A percentile compares a stretch with the other conserved stretches of the same genome.
These are phyloP conservation scores for Tubulanus polymorphus DNA, from an alignment of 2,888 invertebrate species.

Conservation along the genomic window DNA sequence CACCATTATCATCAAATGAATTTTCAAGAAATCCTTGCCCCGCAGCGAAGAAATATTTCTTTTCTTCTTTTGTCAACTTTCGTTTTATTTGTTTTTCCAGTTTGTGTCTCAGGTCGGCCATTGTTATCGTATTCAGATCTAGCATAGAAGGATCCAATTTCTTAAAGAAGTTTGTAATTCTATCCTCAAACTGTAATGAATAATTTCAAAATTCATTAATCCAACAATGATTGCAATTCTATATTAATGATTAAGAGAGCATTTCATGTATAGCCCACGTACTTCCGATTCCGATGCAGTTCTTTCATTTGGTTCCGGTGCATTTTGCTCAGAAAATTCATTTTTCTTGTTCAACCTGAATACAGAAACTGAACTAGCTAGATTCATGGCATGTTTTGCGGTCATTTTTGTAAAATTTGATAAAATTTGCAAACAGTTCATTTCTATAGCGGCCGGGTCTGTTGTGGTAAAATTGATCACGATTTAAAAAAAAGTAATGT, in stretches of 20 bases:
- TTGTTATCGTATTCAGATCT: neutral
- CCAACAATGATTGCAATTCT: neutral
- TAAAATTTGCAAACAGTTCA: no score
- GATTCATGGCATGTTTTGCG: no score
- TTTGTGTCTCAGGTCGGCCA: conserved; percentile 32
- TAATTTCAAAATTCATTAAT: neutral
- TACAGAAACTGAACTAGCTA: no score
- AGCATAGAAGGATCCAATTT: neutral
- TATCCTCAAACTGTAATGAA: conserved; percentile 3
- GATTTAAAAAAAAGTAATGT: no score
- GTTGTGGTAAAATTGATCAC: no score
- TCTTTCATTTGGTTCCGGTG: no score
- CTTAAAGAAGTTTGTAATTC: neutral
- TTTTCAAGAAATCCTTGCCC: conserved; percentile 2
- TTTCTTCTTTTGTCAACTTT: conserved; percentile 34
- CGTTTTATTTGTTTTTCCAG: conserved; percentile 33
- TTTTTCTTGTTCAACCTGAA: no score
- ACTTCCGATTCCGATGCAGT: no score
- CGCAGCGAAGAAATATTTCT: conserved; percentile 25
- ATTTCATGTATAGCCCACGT: no score
- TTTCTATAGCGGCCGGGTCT: no score
- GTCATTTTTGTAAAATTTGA: no score
- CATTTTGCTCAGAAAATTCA: no score
- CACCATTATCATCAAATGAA: neutral
- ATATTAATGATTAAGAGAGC: neutral